A percentile compares a stretch with the other conserved stretches of the same genome.
Conservation (phyloP, 2,888 invertebrate genomes). For the Nymphalis polychloros region DNA sequence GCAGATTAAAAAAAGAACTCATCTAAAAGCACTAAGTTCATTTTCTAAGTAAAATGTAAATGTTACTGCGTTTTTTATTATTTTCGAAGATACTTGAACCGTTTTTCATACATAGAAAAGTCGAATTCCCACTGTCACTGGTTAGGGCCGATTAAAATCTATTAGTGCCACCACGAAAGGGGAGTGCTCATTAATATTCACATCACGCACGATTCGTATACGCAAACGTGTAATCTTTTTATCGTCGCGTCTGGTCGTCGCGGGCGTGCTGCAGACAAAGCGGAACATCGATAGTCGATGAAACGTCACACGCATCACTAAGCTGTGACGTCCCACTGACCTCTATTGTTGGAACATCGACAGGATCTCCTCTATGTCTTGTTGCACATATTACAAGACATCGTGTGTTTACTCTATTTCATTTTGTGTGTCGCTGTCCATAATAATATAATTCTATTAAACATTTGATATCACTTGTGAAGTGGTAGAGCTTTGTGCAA, state of each 20-base stretch:
- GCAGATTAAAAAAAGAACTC: background rate
- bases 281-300: conserved; percentile 57
- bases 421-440: background rate
- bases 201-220: conserved; percentile 74
- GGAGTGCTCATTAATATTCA: conserved; percentile 74
- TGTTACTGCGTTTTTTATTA: conserved; percentile 4
- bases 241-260: conserved; percentile 60
- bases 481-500: too few species aligned
- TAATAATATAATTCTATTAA: too few species aligned
- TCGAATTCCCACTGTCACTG: conserved; percentile 51
- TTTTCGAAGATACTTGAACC: conserved; percentile 4
- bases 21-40: background rate
- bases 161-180: conserved; percentile 64
- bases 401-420: too few species aligned
- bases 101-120: conserved; percentile 47
- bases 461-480: too few species aligned
- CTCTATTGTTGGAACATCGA: conserved; percentile 27
- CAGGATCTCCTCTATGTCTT: background rate
- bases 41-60: background rate
- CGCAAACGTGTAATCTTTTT: conserved; percentile 78
- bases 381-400: background rate
- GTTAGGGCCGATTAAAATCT: conserved; percentile 76
- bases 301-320: conserved; percentile 53
- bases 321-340: conserved; percentile 41
- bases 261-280: conserved; percentile 54